These are phyloP conservation scores for Styela clava DNA, from an alignment of 23 tunicate species.

Conservation along the genomic window DNA sequence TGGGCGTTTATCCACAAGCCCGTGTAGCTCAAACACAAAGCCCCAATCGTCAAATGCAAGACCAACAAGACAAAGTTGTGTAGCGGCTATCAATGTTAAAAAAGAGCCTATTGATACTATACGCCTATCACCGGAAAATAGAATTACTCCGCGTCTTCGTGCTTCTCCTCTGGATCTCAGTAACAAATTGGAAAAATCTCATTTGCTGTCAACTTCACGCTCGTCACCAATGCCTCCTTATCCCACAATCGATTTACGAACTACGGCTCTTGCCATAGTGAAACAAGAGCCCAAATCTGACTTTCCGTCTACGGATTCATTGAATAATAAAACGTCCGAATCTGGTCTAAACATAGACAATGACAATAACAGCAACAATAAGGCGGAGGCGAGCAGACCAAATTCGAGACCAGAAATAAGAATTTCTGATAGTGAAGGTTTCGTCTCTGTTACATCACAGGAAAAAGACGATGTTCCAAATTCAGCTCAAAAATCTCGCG, in stretches of 20 bases:
- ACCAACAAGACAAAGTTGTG: conserved; percentile 17
- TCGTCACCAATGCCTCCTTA: background rate
- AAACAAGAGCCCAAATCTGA: background rate
- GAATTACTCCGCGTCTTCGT: background rate
- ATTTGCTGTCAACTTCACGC: too few species aligned
- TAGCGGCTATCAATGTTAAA: conserved; percentile 13
- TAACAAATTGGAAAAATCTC: background rate
- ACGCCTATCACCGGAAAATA: background rate
- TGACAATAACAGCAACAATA: conserved; percentile 15
- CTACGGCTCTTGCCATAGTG: conserved; percentile 16
- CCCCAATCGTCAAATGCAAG: background rate
- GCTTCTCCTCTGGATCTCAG: conserved; percentile 20
- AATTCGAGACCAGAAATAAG: background rate
- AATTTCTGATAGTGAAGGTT: background rate
- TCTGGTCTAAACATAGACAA: background rate
- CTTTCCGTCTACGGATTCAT: background rate
- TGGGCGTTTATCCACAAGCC: background rate
- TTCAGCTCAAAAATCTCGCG: conserved; percentile 3
- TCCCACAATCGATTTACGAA: conserved; percentile 14
- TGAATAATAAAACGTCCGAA: background rate
- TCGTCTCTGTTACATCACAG: background rate
- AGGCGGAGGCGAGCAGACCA: background rate
- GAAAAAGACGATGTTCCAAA: background rate
- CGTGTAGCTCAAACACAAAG: background rate
- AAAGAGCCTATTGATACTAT: background rate